Percentiles rank a stretch among this genome's conserved stretches.
Conservation (phyloP, 2,888 invertebrate genomes). For the Perizoma affinitatum region DNA sequence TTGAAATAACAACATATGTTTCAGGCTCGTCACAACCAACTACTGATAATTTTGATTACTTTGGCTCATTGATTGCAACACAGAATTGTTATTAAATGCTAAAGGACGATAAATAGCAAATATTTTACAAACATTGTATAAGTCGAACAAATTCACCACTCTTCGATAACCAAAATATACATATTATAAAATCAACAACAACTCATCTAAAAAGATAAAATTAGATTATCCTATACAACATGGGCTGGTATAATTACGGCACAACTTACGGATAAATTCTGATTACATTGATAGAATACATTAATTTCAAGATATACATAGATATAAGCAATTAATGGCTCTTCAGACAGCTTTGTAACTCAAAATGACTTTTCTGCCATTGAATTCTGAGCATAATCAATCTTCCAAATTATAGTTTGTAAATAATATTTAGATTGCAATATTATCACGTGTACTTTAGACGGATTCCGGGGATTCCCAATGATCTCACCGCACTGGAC, state of each 20-base stretch:
- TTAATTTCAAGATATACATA: too few species aligned
- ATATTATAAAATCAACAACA: conserved; percentile 47
- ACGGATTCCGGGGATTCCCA: conserved; percentile 20
- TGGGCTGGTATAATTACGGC: conserved; percentile 32
- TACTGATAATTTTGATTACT: conserved; percentile 67
- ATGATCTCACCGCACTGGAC: conserved; percentile 23
- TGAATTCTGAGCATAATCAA: too few species aligned
- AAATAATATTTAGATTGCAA: conserved; percentile 2
- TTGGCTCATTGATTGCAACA: conserved; percentile 62
- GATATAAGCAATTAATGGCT: conserved; percentile 15
- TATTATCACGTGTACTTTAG: conserved; percentile 19
- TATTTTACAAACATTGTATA: conserved; percentile 46
- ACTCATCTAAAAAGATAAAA: conserved; percentile 36
- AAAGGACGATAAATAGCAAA: conserved; percentile 40
- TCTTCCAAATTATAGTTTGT: too few species aligned
- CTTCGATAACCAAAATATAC: conserved; percentile 44
- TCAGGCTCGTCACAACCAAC: conserved; percentile 69
- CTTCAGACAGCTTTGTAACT: conserved; percentile 9
- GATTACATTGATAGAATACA: too few species aligned
- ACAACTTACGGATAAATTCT: conserved; percentile 10
- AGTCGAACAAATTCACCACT: conserved; percentile 42
- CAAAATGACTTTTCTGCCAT: conserved; percentile 1
- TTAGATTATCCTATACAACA: conserved; percentile 38
- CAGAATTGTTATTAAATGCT: conserved; percentile 37
- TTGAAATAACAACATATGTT: conserved; percentile 70